Percentiles rank a stretch among this genome's conserved stretches.
Conservation (phyloP, 2,888 invertebrate species). For the Archips crataeganus region DNA sequence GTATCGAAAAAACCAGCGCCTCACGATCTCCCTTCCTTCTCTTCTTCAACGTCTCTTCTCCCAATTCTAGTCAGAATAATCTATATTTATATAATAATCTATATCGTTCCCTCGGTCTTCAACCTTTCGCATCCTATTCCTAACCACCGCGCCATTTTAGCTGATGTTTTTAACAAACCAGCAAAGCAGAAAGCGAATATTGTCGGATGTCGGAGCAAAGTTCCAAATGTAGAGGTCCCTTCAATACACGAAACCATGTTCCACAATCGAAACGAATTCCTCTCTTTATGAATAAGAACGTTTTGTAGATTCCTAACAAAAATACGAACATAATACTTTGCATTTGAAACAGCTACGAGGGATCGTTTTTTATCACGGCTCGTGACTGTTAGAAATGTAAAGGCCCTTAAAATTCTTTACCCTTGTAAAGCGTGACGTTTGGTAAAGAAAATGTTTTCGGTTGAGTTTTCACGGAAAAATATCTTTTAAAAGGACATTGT, state of each 20-base stretch:
- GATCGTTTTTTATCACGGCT: conserved; percentile 61
- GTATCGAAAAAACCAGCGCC: no score
- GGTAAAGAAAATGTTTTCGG: conserved; percentile 44
- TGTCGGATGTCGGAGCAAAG: not conserved
- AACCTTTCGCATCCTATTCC: no score
- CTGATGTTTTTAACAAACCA: no score
- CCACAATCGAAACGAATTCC: conserved; percentile 11
- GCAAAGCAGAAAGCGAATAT: no score
- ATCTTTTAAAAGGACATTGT: conserved; percentile 43
- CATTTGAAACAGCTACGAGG: conserved; percentile 51
- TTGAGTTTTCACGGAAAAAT: conserved; percentile 42
- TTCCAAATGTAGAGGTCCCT: not conserved
- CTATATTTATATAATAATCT: no score
- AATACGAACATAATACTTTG: conserved; percentile 35
- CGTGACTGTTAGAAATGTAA: conserved; percentile 58
- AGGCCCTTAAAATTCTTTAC: conserved; percentile 64
- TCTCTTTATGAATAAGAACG: conserved; percentile 10
- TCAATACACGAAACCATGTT: conserved; percentile 1
- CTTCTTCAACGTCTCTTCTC: no score
- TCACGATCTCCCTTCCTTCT: no score
- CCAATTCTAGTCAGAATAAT: no score
- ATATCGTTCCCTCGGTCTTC: no score
- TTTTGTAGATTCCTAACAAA: conserved; percentile 23
- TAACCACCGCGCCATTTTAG: no score
- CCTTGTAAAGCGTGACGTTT: conserved; percentile 55